Evolutionary conservation across 2,888 invertebrate species (phyloP).

Genomic region (Tridacna crocea): DNA sequence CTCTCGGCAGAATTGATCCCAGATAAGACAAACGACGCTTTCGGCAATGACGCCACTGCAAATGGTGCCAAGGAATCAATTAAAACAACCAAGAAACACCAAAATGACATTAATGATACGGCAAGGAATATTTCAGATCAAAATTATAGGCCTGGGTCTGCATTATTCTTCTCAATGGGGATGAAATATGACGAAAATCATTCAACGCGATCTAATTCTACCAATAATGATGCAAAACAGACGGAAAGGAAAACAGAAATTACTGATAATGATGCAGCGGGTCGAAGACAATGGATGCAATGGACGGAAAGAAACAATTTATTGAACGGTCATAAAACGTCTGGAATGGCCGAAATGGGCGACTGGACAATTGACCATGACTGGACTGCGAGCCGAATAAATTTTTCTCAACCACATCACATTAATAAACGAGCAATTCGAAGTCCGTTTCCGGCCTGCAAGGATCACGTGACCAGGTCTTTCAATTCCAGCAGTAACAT

Average conservation of each 20-base stretch:
- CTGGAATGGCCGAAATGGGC: constrained; percentile 1
- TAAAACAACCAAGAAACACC: not conserved
- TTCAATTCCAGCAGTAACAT: constrained; percentile 15
- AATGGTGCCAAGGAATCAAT: constrained; percentile 5
- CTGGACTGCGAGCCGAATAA: not conserved
- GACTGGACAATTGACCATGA: constrained; percentile 1
- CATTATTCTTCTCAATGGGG: constrained; percentile 4
- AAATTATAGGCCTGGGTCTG: constrained; percentile 9
- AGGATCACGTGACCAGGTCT: not conserved
- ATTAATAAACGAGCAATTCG: constrained; percentile 18
- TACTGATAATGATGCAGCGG: constrained; percentile 16
- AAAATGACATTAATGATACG: constrained; percentile 13
- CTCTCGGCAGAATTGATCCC: not conserved
- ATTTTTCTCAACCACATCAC: constrained; percentile 5
- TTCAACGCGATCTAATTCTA: constrained; percentile 17
- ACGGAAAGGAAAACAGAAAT: not conserved
- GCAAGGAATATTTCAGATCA: constrained; percentile 4
- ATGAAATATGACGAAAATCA: constrained; percentile 14
- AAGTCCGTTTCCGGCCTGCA: not conserved
- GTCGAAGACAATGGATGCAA: constrained; percentile 17
- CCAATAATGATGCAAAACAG: constrained; percentile 11
- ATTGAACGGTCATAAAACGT: constrained; percentile 18
- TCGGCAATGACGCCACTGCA: not conserved
- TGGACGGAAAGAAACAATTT: constrained; percentile 14
- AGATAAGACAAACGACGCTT: not conserved